Evolutionary conservation across 1,140 invertebrate species (phyloP).

Genomic region (Pogonomyrmex barbatus): DNA sequence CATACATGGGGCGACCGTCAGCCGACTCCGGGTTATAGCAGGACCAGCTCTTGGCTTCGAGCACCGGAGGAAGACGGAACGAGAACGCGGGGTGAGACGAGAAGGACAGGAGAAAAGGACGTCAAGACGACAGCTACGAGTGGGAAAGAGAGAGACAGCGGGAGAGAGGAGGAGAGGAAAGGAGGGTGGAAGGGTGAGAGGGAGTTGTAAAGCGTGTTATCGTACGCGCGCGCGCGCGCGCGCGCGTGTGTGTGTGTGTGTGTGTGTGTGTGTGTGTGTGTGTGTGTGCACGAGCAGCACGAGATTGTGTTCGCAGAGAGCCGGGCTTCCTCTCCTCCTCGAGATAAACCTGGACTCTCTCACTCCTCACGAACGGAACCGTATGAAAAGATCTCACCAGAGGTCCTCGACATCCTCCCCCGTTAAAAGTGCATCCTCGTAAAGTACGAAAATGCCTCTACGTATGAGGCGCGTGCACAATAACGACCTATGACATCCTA

Average conservation of each 20-base stretch:
- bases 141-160: conserved; percentile 26
- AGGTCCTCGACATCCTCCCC: conserved; percentile 71
- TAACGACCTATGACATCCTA: conserved; percentile 3
- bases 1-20: conserved; percentile 86
- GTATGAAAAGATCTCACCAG: conserved; percentile 72
- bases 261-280: conserved; percentile 40
- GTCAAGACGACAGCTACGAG: conserved; percentile 55
- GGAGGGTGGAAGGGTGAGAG: conserved; percentile 1
- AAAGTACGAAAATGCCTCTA: conserved; percentile 47
- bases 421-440: conserved; percentile 65
- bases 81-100: conserved; percentile 40
- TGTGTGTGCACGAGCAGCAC: conserved; percentile 29
- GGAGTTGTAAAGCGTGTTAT: conserved; percentile 67
- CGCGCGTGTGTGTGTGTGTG: background rate
- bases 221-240: conserved; percentile 65
- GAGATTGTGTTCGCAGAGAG: conserved; percentile 76
- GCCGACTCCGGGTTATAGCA: conserved; percentile 81
- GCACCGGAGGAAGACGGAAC: conserved; percentile 64
- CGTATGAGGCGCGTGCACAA: conserved; percentile 18
- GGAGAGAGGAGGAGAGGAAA: background rate
- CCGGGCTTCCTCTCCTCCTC: conserved; percentile 71
- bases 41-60: conserved; percentile 76
- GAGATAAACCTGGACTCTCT: conserved; percentile 73
- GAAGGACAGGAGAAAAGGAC: background rate
- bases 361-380: conserved; percentile 73